Evolutionary conservation across 2,113 vertebrate species (phyloP).

Genomic region (Corynorhinus townsendii): DNA sequence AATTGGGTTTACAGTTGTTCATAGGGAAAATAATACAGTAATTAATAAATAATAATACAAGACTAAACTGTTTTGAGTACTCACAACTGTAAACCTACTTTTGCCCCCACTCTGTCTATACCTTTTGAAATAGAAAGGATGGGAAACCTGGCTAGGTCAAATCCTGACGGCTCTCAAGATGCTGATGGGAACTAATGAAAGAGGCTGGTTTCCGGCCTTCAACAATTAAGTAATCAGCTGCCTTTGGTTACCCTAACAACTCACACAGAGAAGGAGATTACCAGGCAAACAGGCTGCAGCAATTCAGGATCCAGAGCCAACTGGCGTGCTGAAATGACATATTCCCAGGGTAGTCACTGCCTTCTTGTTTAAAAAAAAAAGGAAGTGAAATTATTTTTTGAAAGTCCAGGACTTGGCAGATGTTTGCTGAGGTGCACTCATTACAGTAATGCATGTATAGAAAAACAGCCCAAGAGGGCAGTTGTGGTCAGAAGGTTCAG

Average conservation of each 20-base stretch:
- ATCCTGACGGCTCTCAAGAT: conserved; percentile 76
- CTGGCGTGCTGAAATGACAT: conserved; percentile 72
- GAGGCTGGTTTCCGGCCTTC: conserved; percentile 81
- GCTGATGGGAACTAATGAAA: conserved; percentile 83
- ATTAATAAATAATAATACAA: too few relatives aligned
- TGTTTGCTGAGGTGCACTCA: conserved; percentile 53
- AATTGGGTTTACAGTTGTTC: background rate
- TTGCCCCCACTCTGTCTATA: background rate
- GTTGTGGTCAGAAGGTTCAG: background rate
- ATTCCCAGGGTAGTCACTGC: conserved; percentile 75
- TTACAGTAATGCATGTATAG: conserved; percentile 41
- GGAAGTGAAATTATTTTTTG: conserved; percentile 77
- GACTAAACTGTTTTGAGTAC: too few relatives aligned
- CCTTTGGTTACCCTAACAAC: conserved; percentile 87
- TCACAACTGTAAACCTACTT: background rate
- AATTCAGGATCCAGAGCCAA: conserved; percentile 76
- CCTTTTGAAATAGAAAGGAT: conserved; percentile 76
- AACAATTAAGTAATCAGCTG: conserved; percentile 85
- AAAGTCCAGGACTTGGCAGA: conserved; percentile 66
- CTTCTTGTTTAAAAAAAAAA: conserved; percentile 76
- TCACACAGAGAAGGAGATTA: conserved; percentile 80
- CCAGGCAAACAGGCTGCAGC: conserved; percentile 79
- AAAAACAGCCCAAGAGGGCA: conserved; percentile 25
- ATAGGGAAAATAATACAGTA: too few relatives aligned
- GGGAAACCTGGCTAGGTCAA: conserved; percentile 76